Percentiles rank a stretch among this genome's conserved stretches.
Conservation (phyloP, 2,888 invertebrate species). For the Anthophora plumipes region DNA sequence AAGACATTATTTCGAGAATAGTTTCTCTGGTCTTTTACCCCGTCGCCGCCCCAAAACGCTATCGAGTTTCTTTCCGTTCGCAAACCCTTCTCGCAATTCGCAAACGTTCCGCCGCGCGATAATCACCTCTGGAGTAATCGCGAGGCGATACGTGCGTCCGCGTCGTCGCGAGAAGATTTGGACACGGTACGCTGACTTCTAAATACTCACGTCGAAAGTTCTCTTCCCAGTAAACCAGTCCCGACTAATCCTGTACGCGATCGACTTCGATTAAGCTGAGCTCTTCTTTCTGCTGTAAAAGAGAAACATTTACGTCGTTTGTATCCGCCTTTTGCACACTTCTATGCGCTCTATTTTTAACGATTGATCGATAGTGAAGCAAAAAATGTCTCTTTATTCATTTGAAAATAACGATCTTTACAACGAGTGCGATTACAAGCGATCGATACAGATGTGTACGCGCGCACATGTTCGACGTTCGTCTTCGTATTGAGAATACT, state of each 20-base stretch:
- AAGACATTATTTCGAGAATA: conserved; percentile 43
- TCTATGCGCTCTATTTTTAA: conserved; percentile 17
- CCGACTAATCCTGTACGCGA: conserved; percentile 92
- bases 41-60: no score
- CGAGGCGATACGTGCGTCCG: not conserved
- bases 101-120: not conserved
- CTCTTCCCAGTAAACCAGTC: conserved; percentile 87
- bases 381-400: conserved; percentile 46
- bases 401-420: conserved; percentile 40
- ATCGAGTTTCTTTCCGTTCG: not conserved
- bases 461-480: not conserved
- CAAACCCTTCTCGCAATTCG: conserved; percentile 1
- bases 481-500: conserved; percentile 1
- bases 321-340: not conserved
- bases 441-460: conserved; percentile 29
- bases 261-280: conserved; percentile 94
- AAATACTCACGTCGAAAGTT: conserved; percentile 88
- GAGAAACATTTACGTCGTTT: conserved; percentile 49
- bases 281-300: conserved; percentile 93
- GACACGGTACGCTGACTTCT: not conserved
- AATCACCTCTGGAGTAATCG: not conserved
- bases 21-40: not conserved
- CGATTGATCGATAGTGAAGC: conserved; percentile 33
- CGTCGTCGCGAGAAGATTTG: conserved; percentile 2
- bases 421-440: conserved; percentile 43